Conservation (phyloP, 2,888 invertebrate genomes). For the Lathronympha strigana region DNA sequence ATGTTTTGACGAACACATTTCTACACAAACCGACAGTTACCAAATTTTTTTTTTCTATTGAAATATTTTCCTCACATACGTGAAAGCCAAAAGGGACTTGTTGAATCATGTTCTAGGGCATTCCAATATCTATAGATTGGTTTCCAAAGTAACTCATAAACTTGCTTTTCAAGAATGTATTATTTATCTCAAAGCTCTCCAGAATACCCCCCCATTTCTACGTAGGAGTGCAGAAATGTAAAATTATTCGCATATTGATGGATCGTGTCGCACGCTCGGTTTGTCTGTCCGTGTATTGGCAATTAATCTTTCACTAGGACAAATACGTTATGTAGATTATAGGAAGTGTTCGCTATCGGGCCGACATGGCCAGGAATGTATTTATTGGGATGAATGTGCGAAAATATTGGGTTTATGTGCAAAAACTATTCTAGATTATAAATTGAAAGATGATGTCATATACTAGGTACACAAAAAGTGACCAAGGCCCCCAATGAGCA, state of each 20-base stretch:
- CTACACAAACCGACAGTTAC: no score
- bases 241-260: slow-evolving; percentile 76
- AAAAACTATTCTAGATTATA: background rate
- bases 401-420: background rate
- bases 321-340: slow-evolving; percentile 28
- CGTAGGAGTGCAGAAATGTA: slow-evolving; percentile 79
- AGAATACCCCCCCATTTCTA: slow-evolving; percentile 60
- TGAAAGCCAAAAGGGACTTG: no score
- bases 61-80: no score
- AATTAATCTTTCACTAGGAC: slow-evolving; percentile 68
- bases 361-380: background rate
- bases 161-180: background rate
- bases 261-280: slow-evolving; percentile 70
- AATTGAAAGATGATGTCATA: no score
- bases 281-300: slow-evolving; percentile 72
- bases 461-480: no score
- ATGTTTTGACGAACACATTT: no score
- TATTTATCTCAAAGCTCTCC: slow-evolving; percentile 31
- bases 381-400: background rate
- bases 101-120: no score
- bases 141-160: background rate
- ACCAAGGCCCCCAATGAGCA: no score
- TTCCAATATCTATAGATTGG: no score
- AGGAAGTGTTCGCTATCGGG: slow-evolving; percentile 19
- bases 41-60: no score